Percentiles rank a stretch among this genome's conserved stretches.
phyloP scores from a whole-genome alignment of 1,140 invertebrate species.

The Diorhabda carinulata region DNA sequence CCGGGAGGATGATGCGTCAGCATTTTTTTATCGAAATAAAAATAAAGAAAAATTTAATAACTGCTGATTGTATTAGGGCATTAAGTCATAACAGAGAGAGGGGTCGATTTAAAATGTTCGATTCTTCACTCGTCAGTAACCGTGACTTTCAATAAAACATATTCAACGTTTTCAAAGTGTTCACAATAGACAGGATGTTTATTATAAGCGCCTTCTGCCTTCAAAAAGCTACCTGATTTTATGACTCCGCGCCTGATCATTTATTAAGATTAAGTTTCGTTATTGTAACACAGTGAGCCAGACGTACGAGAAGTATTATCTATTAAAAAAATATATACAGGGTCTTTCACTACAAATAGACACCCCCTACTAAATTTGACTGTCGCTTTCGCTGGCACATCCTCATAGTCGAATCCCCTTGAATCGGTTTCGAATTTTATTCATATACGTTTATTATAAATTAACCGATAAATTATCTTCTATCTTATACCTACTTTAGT shows the following conservation, averaged over 20 bases:
- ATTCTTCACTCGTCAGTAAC: constrained; percentile 25
- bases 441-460: too few relatives aligned
- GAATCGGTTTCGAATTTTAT: too few relatives aligned
- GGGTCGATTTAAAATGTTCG: constrained; percentile 17
- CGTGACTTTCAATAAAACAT: constrained; percentile 34
- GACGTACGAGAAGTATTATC: constrained; percentile 25
- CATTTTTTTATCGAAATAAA: background rate
- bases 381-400: too few relatives aligned
- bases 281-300: constrained; percentile 30
- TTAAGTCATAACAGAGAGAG: constrained; percentile 9
- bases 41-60: constrained; percentile 7
- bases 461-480: too few relatives aligned
- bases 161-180: constrained; percentile 25
- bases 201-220: constrained; percentile 29
- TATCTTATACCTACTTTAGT: too few relatives aligned
- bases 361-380: too few relatives aligned
- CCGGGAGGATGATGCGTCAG: background rate
- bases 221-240: constrained; percentile 35
- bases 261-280: constrained; percentile 40
- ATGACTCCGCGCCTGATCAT: constrained; percentile 31
- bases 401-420: too few relatives aligned
- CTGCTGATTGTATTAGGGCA: constrained; percentile 10
- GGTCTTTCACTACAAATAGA: too few relatives aligned
- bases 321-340: background rate
- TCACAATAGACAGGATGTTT: constrained; percentile 38